Base-by-base conservation (phyloP, 2,113 vertebrate genomes). In the Pheucticus melanocephalus region DNA sequence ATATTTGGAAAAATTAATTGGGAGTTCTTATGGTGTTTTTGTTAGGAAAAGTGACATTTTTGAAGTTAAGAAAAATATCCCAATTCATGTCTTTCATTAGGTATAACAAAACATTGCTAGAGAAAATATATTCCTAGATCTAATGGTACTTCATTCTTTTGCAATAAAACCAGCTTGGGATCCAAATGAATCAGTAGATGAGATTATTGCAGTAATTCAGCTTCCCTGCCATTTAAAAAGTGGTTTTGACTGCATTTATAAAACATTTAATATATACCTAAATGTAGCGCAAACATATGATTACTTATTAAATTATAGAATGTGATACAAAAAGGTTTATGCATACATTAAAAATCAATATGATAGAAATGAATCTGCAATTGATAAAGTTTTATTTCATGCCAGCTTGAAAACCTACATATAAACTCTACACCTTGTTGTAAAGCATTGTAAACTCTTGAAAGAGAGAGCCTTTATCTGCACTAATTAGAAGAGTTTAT, bases 1-100 rank as follows among this genome's bases (percentile, higher is more conserved):
- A 97, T 98, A 97, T 98, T 98, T 98, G 97, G 98, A 97, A 96
- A 95, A 97, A 98, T 97, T 98, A 98, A 98, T 98, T 98, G 98
- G 98, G 96, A 96, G 94, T 97, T 97, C 95, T 95, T 93, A 96
- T 95, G 95, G 97, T 96, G 96, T 96, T 96, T 98, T 97, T 98
- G 94, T 98, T 97, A 97, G 94, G 92, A 96, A 97, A 97, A 98
- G 82, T 97, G 98, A 95, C 97, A 97, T 95, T 97, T 96, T 51
- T 97, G 95, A 98, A 98, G 97, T 94, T 96, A 94, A 97, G 97
- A 97, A 97, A 97, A 97, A 95, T 97, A 97, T 97, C 89, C 96
- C 96, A 94, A 90, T 95, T 97, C 89, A 44, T 95, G 63, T 73
- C 95, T 97, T 98, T 97, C 97, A 97, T 98, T 95, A 96, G 90